phyloP scores from a whole-genome alignment of 2,888 invertebrate genomes.

The Cerastis rubricosa region DNA sequence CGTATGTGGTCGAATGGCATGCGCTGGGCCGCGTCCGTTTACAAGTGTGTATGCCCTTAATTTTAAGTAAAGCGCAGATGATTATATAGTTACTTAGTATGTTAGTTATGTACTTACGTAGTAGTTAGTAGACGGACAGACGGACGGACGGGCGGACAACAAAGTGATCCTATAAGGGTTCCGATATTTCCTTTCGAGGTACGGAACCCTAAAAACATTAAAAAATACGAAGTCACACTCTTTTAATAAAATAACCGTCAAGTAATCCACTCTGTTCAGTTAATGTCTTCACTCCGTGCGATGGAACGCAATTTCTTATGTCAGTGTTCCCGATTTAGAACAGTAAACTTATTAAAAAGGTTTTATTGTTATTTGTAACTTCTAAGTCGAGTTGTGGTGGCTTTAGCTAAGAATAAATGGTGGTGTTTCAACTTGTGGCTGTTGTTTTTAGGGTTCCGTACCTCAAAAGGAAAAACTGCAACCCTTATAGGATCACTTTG shows the following conservation, averaged over 20 bases:
- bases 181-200: no score
- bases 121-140: no score
- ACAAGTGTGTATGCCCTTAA: conserved; percentile 7
- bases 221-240: not conserved
- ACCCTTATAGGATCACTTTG: no score
- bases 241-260: conserved; percentile 5
- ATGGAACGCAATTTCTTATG: conserved; percentile 1
- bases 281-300: conserved; percentile 15
- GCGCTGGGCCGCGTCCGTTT: conserved; percentile 1
- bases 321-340: conserved; percentile 30
- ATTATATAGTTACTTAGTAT: not conserved
- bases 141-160: no score
- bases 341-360: conserved; percentile 20
- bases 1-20: conserved; percentile 23
- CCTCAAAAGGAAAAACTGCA: no score
- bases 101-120: no score
- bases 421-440: not conserved
- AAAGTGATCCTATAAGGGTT: no score
- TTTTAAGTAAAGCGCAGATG: conserved; percentile 6
- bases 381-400: not conserved
- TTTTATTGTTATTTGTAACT: conserved; percentile 5
- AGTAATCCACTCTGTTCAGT: conserved; percentile 16
- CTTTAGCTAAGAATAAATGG: not conserved
- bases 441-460: no score
- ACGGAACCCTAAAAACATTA: no score